Evolutionary conservation across 2,797 vertebrate species (phyloP).

Genomic region (Harpagifer antarcticus): DNA sequence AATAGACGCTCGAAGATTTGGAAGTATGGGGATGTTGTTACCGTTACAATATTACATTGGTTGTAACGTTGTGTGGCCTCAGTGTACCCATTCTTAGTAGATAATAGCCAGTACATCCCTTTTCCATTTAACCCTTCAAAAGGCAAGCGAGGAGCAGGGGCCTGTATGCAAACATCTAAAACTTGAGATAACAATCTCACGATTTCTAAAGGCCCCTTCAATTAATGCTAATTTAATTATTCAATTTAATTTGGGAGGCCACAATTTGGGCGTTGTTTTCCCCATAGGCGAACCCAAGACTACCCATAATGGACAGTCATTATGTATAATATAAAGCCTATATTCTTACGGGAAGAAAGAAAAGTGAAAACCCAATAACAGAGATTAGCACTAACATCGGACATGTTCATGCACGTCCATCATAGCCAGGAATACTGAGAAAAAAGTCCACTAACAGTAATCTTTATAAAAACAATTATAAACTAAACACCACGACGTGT

Average conservation of each 20-base stretch:
- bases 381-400: background rate
- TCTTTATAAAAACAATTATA: too few relatives aligned
- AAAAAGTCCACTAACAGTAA: background rate
- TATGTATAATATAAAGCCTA: background rate
- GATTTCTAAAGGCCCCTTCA: background rate
- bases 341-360: background rate
- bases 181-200: background rate
- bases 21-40: slow-evolving; percentile 38
- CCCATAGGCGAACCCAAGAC: background rate
- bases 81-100: background rate
- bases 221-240: slow-evolving; percentile 11
- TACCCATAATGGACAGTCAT: background rate
- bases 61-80: slow-evolving; percentile 17
- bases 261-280: background rate
- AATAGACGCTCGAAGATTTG: slow-evolving; percentile 71
- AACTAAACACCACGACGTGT: background rate
- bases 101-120: slow-evolving; percentile 23
- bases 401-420: background rate
- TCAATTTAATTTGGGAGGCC: background rate
- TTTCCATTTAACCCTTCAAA: slow-evolving; percentile 1
- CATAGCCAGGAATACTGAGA: background rate
- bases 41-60: slow-evolving; percentile 1
- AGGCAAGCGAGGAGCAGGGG: background rate
- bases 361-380: background rate
- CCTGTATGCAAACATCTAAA: background rate